These are phyloP conservation scores for Odobenus rosmarus DNA, from an alignment of 2,113 vertebrate genomes.

Conservation along the genomic window DNA sequence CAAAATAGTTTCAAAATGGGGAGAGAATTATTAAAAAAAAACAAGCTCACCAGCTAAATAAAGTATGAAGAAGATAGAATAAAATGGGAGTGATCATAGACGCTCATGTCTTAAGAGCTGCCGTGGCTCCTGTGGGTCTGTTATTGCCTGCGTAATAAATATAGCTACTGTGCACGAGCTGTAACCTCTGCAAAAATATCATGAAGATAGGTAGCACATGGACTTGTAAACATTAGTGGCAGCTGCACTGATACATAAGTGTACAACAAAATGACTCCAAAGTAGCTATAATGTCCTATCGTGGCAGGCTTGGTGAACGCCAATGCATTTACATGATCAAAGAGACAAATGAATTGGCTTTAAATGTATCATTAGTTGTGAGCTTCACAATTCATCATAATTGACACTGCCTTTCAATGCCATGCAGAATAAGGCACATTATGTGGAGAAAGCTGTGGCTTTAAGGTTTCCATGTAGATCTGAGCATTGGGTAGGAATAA, in stretches of 20 bases:
- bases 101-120: constrained; percentile 69
- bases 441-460: neutral
- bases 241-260: constrained; percentile 62
- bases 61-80: constrained; percentile 20
- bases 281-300: constrained; percentile 72
- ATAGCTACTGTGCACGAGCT: constrained; percentile 46
- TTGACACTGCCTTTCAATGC: constrained; percentile 65
- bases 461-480: neutral
- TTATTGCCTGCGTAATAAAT: constrained; percentile 67
- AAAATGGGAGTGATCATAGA: constrained; percentile 51
- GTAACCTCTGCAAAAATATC: constrained; percentile 71
- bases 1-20: neutral
- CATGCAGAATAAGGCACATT: constrained; percentile 28
- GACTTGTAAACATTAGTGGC: constrained; percentile 69
- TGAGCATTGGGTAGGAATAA: neutral
- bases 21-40: neutral
- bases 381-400: constrained; percentile 64
- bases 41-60: neutral
- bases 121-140: constrained; percentile 68
- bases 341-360: constrained; percentile 78
- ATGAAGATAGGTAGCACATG: constrained; percentile 53
- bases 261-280: constrained; percentile 66
- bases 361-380: constrained; percentile 76
- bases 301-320: constrained; percentile 59
- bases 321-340: constrained; percentile 71